Percentiles rank a stretch among this genome's conserved stretches.
These are phyloP conservation scores for Phyto melanocephala DNA, from an alignment of 2,888 invertebrate species.

Conservation along the genomic window DNA sequence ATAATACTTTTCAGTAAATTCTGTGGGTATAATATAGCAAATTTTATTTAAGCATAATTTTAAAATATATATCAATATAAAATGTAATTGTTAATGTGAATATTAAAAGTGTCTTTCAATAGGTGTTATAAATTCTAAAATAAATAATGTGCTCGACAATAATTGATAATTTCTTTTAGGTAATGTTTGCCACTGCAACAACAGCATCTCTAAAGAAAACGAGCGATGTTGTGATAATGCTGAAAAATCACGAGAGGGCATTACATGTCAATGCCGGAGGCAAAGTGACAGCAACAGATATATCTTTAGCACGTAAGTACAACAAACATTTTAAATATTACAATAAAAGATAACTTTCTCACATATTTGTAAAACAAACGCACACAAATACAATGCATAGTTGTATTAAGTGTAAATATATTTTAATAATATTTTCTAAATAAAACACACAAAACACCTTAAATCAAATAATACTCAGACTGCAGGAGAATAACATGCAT, in stretches of 20 bases:
- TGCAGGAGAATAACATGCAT: not conserved
- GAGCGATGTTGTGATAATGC: constrained; percentile 75
- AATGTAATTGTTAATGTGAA: too few relatives aligned
- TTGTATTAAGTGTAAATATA: not conserved
- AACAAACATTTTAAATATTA: constrained; percentile 8
- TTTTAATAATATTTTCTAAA: constrained; percentile 10
- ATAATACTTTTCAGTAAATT: too few relatives aligned
- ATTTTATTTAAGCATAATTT: too few relatives aligned
- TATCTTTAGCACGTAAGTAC: constrained; percentile 77
- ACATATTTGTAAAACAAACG: not conserved
- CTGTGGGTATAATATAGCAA: too few relatives aligned
- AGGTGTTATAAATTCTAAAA: too few relatives aligned
- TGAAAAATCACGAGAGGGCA: constrained; percentile 74
- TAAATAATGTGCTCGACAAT: too few relatives aligned
- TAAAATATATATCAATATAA: too few relatives aligned
- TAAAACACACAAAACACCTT: constrained; percentile 30
- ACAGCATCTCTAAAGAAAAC: constrained; percentile 75
- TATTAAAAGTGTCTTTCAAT: too few relatives aligned
- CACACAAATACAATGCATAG: not conserved
- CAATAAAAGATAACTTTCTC: not conserved
- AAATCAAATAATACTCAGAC: not conserved
- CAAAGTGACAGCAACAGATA: constrained; percentile 75
- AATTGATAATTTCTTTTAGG: constrained; percentile 70
- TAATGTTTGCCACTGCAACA: constrained; percentile 76
- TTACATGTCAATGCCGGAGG: constrained; percentile 76